Evolutionary conservation across 1,140 invertebrate genomes (phyloP).

Genomic region (Listronotus bonariensis): DNA sequence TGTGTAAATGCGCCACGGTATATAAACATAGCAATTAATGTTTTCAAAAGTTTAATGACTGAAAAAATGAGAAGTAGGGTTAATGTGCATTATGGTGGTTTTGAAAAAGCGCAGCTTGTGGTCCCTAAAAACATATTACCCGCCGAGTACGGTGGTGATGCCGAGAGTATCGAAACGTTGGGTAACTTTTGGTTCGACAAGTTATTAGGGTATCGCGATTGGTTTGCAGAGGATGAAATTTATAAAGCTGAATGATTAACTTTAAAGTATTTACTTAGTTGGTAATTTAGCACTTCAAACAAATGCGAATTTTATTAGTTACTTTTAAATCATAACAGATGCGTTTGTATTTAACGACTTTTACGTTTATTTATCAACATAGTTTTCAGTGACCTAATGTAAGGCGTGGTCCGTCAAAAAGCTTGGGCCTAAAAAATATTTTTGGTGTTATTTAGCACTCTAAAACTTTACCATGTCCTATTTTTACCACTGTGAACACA

Average conservation of each 20-base stretch:
- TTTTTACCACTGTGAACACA: too few species aligned
- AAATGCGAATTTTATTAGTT: too few species aligned
- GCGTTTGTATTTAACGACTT: too few species aligned
- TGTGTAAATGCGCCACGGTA: conserved; percentile 72
- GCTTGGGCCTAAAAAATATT: too few species aligned
- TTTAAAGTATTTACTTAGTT: too few species aligned
- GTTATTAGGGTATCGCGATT: conserved; percentile 59
- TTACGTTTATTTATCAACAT: too few species aligned
- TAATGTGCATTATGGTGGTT: conserved; percentile 58
- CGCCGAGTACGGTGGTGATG: conserved; percentile 64
- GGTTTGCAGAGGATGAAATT: conserved; percentile 63
- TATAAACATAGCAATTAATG: conserved; percentile 69
- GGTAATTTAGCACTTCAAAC: too few species aligned
- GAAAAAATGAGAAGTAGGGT: conserved; percentile 67
- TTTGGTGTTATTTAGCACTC: too few species aligned
- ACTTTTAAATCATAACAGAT: too few species aligned
- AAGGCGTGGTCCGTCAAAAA: too few species aligned
- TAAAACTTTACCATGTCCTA: too few species aligned
- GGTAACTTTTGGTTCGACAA: conserved; percentile 62
- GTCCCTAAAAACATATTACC: conserved; percentile 61
- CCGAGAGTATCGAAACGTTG: conserved; percentile 59
- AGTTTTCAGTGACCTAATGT: too few species aligned
- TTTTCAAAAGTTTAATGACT: conserved; percentile 74
- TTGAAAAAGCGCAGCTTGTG: conserved; percentile 54
- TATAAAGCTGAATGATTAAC: conserved; percentile 56